Evolutionary conservation across 2,797 vertebrate species (phyloP), one percentile per base, ranked within the genome.

Genomic region (Serranus cabrilla): DNA sequence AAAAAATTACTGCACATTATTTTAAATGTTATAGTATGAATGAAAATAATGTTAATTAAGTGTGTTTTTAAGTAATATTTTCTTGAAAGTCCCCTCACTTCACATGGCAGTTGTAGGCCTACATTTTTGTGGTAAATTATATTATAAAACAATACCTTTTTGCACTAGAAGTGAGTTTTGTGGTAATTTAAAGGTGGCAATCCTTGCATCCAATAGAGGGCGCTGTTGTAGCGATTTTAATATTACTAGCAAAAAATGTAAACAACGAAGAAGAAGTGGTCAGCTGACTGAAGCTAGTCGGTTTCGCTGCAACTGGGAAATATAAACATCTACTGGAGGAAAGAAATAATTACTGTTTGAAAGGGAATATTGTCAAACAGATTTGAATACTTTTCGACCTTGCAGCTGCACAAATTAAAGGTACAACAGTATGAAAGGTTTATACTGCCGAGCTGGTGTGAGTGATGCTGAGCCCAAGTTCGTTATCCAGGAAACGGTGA

Each of bases 401-500:
- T 46, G 5, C 11, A 2, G 13, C 14, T 49, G 23, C 13, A 11
- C 17, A 0, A 3, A 31, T 17, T 47, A 49, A 51, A 70, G 6
- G 2, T 16, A 1, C 8, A 25, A 49, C 61, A 80, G 18, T 1
- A 99, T 99, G 98, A 27, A 27, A 27, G 97, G 96, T n/a, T 92
- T 99, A 23, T 99, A 95, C 81, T 96, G 95, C 86, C 93, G 96
- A 78, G 91, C 90, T 56, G 94, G 45, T 58, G 93, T 90, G 21
- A 80, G 70, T 51, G 93, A 90, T 70, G 94, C 93, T 75, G 96
- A 97, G 76, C 87, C 94, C 60, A 96, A 91, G 77, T 98, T 99
- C 94, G 62, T 97, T 18, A 96, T 97, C 74, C 96, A 97, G 89
- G 97, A 98, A 85, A 96, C 92, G 87, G 98, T 99, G 90, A 95